Evolutionary conservation across 1,140 invertebrate genomes (phyloP), one percentile per base, ranked within the genome.

Genomic region (Drosophila repletoides): DNA sequence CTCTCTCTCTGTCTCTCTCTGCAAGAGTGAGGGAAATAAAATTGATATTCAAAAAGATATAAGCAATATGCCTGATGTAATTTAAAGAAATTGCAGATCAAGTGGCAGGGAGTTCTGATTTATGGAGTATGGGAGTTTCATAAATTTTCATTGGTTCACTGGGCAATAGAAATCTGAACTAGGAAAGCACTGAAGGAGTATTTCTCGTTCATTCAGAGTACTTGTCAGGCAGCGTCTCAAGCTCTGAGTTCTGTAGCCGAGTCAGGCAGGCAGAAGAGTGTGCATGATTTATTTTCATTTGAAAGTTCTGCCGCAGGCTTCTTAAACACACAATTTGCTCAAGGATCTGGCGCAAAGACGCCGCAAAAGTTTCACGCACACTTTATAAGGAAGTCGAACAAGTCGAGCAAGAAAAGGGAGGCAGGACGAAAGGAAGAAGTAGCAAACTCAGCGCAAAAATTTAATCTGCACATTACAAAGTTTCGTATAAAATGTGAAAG

Each of bases 381-480:
- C 46, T 70, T 55, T 38, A 49, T 59, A 48, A 71, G 53, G 40
- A 34, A 33, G 67, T 15, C 19, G 33, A 38, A 52, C 34, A 65
- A 59, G 66, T 34, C 43, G 46, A 58, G 53, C 41, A 31, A 29
- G 43, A 49, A 59, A 21, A 15, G 9, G 14, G 12, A 21, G 10
- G 45, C n/a, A 51, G 21, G 53, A 49, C 33, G 33, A 26, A 67
- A 43, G n/a, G n/a, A n/a, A 38, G 55, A 71, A 48, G 48, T 48
- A 49, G 76, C 71, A 60, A 66, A 53, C 45, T 73, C 58, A 55
- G 59, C 65, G 59, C 48, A 64, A 69, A 69, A 74, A 72, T 67
- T 77, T 83, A 83, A 83, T 83, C 64, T 77, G 69, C 69, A 76
- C 65, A 83, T 83, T 83, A 83, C 55, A 68, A 74, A 83, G 73